Evolutionary conservation across 1,140 invertebrate species (phyloP).

Genomic region (Callitettix versicolor): DNA sequence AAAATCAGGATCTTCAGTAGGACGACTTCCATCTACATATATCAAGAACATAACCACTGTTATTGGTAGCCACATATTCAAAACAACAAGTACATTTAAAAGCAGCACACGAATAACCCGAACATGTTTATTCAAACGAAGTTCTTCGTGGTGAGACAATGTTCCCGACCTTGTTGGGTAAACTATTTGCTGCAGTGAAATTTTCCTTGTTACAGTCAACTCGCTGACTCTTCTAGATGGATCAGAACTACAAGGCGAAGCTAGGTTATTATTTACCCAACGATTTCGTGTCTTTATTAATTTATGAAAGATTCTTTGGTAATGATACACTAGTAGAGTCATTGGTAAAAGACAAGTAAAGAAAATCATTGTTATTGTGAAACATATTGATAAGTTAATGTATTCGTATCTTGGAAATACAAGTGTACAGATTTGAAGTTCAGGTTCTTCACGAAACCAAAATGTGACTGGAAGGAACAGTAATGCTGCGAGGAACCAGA

Average conservation of each 20-base stretch:
- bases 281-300: constrained; percentile 39
- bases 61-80: constrained; percentile 49
- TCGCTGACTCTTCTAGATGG: constrained; percentile 15
- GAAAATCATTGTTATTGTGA: constrained; percentile 41
- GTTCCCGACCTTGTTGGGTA: background rate
- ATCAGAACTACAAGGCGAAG: constrained; percentile 32
- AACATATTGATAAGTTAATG: constrained; percentile 40
- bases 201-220: constrained; percentile 1
- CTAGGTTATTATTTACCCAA: constrained; percentile 37
- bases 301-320: constrained; percentile 45
- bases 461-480: constrained; percentile 42
- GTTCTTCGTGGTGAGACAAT: constrained; percentile 14
- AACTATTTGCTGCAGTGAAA: constrained; percentile 14
- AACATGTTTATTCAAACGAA: constrained; percentile 43
- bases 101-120: constrained; percentile 42
- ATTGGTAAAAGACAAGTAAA: constrained; percentile 44
- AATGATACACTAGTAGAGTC: constrained; percentile 43
- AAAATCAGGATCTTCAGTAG: constrained; percentile 37
- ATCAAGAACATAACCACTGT: constrained; percentile 43
- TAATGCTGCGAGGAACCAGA: constrained; percentile 39
- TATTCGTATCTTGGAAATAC: constrained; percentile 40
- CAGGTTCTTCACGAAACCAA: constrained; percentile 35
- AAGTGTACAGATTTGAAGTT: constrained; percentile 39
- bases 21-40: constrained; percentile 42
- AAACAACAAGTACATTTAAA: constrained; percentile 44